Evolutionary conservation across 1,140 invertebrate species (phyloP).

Genomic region (Carcinoscorpius rotundicauda): DNA sequence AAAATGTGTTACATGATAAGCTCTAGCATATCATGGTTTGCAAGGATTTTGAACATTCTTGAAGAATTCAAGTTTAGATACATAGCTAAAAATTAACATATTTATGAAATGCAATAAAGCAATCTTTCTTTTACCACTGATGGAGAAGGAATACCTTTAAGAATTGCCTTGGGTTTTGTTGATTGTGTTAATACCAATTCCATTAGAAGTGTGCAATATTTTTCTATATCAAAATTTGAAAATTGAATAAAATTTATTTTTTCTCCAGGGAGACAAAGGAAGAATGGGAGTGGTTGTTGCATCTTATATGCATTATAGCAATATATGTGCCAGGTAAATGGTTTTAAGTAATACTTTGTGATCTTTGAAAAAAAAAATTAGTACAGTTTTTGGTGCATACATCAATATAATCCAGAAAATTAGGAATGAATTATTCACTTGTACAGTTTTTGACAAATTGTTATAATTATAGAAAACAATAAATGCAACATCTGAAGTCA

Average conservation of each 20-base stretch:
- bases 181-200: background rate
- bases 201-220: background rate
- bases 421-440: too few relatives aligned
- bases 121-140: too few relatives aligned
- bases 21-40: too few relatives aligned
- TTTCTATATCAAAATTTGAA: background rate
- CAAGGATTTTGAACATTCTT: too few relatives aligned
- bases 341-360: too few relatives aligned
- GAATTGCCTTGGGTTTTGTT: background rate
- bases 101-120: background rate
- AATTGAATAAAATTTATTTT: background rate
- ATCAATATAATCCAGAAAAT: too few relatives aligned
- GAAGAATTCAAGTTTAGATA: background rate
- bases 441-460: too few relatives aligned
- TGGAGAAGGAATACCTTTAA: too few relatives aligned
- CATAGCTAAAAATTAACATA: background rate
- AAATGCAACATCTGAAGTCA: background rate
- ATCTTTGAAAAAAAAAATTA: too few relatives aligned
- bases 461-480: background rate
- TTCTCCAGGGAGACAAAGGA: slow-evolving; percentile 51
- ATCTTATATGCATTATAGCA: slow-evolving; percentile 87
- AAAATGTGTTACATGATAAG: too few relatives aligned
- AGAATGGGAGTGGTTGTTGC: slow-evolving; percentile 73
- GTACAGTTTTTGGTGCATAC: too few relatives aligned
- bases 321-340: slow-evolving; percentile 60